phyloP scores from a whole-genome alignment of 2,888 invertebrate species.

The Arge pagana region DNA sequence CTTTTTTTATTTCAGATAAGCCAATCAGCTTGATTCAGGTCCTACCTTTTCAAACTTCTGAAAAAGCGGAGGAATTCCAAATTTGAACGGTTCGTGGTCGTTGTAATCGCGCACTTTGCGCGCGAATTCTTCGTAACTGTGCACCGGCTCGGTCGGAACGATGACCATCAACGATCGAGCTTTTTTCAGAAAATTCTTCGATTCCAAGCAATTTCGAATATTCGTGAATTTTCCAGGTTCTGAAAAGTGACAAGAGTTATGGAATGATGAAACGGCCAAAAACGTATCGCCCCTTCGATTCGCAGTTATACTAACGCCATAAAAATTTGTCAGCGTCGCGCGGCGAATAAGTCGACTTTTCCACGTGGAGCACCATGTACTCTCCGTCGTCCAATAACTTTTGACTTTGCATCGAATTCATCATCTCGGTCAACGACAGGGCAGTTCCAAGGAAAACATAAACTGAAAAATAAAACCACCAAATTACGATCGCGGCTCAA shows the following conservation, averaged over 20 bases:
- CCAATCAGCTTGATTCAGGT: too few species aligned
- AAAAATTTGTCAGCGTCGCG: slow-evolving; percentile 79
- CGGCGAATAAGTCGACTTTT: slow-evolving; percentile 84
- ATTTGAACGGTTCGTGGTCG: slow-evolving; percentile 78
- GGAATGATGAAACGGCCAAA: slow-evolving; percentile 9
- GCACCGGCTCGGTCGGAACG: slow-evolving; percentile 81
- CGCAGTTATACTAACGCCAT: slow-evolving; percentile 68
- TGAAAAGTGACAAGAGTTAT: slow-evolving; percentile 34
- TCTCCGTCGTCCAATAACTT: slow-evolving; percentile 89
- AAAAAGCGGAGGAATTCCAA: slow-evolving; percentile 68
- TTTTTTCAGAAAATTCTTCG: slow-evolving; percentile 68
- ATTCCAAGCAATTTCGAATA: slow-evolving; percentile 66
- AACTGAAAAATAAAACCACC: too few species aligned
- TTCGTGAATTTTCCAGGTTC: slow-evolving; percentile 64
- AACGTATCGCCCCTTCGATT: slow-evolving; percentile 15
- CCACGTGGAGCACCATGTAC: slow-evolving; percentile 94
- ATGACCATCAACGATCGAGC: slow-evolving; percentile 87
- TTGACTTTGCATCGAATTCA: slow-evolving; percentile 87
- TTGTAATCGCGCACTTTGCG: slow-evolving; percentile 80
- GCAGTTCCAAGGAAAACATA: slow-evolving; percentile 92
- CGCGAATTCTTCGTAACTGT: slow-evolving; percentile 78
- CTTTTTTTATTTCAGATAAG: too few species aligned
- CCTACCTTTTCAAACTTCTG: slow-evolving; percentile 58
- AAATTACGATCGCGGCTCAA: background rate
- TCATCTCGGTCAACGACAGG: slow-evolving; percentile 85